These are phyloP conservation scores for Artibeus lituratus DNA, from an alignment of 2,797 vertebrate species.

Conservation along the genomic window DNA sequence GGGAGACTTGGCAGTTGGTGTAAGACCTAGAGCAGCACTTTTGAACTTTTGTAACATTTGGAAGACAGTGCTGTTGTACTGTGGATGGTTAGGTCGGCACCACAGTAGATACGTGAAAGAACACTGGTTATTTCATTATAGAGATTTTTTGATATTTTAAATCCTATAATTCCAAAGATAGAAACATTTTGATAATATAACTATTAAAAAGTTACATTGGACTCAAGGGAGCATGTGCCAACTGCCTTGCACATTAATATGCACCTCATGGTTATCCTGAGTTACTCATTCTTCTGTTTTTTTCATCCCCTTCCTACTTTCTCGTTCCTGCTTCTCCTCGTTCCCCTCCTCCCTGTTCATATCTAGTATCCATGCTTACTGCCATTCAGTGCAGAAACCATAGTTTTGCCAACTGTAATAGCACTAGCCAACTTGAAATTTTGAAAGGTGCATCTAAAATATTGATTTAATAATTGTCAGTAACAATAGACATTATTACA, in stretches of 20 bases:
- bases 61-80: neutral
- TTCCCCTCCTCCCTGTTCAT: neutral
- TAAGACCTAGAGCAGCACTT: neutral
- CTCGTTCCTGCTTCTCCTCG: neutral
- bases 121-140: neutral
- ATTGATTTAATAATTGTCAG: neutral
- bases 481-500: neutral
- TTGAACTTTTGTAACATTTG: neutral
- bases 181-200: slow-evolving; percentile 1
- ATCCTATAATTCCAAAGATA: neutral
- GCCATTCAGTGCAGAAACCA: neutral
- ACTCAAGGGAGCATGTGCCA: neutral
- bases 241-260: neutral
- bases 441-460: neutral
- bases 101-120: neutral
- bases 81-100: neutral
- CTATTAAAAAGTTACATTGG: neutral
- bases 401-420: neutral
- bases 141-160: slow-evolving; percentile 2
- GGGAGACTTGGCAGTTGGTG: neutral
- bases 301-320: neutral
- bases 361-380: neutral
- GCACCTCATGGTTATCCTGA: neutral
- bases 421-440: neutral
- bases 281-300: neutral